phyloP scores from a whole-genome alignment of 2,113 vertebrate species.

The Dromaius novaehollandiae region DNA sequence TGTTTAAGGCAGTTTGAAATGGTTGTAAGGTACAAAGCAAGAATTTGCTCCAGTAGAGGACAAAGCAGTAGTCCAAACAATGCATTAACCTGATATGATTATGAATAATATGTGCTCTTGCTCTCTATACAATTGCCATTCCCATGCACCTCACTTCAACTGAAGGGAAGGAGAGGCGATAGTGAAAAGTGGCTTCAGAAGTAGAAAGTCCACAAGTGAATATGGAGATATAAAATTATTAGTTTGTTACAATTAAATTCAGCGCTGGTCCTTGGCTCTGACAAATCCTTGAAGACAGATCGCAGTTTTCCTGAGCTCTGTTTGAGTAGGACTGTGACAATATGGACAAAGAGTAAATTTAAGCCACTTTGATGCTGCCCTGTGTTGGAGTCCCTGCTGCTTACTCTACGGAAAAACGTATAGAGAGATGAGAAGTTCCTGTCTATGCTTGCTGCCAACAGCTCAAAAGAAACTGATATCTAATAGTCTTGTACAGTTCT shows the following conservation, averaged over 20 bases:
- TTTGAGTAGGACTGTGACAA: neutral
- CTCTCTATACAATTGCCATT: neutral
- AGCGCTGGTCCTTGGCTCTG: neutral
- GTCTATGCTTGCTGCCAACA: neutral
- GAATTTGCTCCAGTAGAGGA: neutral
- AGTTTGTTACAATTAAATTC: slow-evolving; percentile 55
- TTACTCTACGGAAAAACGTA: neutral
- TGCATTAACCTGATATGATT: neutral
- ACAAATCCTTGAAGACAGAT: slow-evolving; percentile 4
- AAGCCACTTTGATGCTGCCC: neutral
- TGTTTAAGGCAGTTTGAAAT: neutral
- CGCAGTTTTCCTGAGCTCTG: neutral
- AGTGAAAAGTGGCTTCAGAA: neutral
- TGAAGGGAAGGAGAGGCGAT: neutral
- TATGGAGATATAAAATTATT: neutral
- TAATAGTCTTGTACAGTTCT: neutral
- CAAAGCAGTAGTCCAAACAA: neutral
- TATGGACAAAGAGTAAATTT: neutral
- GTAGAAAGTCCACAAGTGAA: neutral
- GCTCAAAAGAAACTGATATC: neutral
- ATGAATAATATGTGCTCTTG: neutral
- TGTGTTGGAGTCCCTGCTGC: neutral
- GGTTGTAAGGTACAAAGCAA: neutral
- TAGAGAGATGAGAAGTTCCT: neutral
- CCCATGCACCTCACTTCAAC: neutral